phyloP scores from a whole-genome alignment of 2,797 vertebrate species.

The Myotis daubentonii region DNA sequence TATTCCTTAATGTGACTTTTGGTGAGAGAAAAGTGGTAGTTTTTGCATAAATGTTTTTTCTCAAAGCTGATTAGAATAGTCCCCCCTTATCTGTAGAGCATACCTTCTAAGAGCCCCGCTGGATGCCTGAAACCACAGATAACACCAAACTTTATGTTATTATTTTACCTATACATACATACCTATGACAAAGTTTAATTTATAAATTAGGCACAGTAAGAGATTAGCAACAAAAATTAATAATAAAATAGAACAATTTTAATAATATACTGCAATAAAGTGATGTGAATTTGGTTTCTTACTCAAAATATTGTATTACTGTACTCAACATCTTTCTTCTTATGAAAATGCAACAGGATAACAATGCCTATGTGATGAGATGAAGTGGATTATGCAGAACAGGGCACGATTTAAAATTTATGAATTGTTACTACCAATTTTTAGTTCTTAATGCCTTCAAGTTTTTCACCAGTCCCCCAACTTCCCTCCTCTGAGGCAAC shows the following conservation, averaged over 20 bases:
- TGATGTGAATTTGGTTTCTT: not conserved
- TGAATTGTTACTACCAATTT: not conserved
- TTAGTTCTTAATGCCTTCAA: not conserved
- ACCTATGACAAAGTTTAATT: not conserved
- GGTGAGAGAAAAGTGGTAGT: not conserved
- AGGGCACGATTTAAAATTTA: not conserved
- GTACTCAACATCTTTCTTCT: not conserved
- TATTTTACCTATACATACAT: not conserved
- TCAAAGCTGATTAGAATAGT: not conserved
- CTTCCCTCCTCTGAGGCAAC: not conserved
- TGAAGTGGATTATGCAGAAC: not conserved
- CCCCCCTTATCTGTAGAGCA: not conserved
- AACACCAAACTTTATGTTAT: not conserved
- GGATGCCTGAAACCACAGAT: not conserved
- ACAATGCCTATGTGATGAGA: not conserved
- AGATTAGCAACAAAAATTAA: not conserved
- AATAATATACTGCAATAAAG: not conserved
- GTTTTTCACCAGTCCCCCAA: not conserved
- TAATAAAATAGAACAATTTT: not conserved
- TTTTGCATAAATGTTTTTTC: not conserved
- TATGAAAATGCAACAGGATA: not conserved
- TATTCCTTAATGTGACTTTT: not conserved
- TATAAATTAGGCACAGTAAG: not conserved
- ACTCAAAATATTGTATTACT: not conserved
- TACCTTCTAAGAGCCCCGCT: not conserved